Base-by-base conservation (phyloP, 2,888 invertebrate genomes). In the Lasioglossum morio region DNA sequence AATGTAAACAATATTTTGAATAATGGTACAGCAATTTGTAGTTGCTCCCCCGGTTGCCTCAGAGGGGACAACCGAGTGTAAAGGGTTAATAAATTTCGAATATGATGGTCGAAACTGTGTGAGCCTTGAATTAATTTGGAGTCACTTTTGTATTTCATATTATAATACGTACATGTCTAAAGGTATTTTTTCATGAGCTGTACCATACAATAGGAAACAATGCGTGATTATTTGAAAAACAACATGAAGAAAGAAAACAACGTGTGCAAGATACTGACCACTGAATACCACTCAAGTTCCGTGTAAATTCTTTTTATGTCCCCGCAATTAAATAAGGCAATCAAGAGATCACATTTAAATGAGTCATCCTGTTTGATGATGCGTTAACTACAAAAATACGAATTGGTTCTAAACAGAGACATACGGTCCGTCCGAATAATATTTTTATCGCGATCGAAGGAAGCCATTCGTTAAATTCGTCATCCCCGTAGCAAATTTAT, bases 401-500 rank as follows among this genome's bases (percentile, higher is more conserved):
- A 37, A 40, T 37, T n/a, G 37, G 69, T 69, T n/a, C 23, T 30
- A 19, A 66, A 74, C 79, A 37, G 37, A 79, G 79, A 30, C 63
- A 63, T 63, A 66, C 73, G 60, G 48, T 48, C 12, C n/a, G 27
- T 27, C 10, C 4, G 43, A 14, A 10, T 30, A 10, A 10, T 30
- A 81, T 86, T 86, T 79, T 79, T 81, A 78, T 72, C 57, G 8
- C 16, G 43, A 77, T 27, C 57, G 66, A 14, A 37, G n/a, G 34
- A 43, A 73, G 72, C n/a, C 37, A 43, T 72, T 81, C 79, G 79
- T 86, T 86, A 77, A 73, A 86, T 73, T 79, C 60, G 60, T 19
- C 37, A 4, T 34, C 37, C n/a, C 66, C 81, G 69, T 86, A 57
- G 23, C 34, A 34, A 77, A 86, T 86, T 86, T 86, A 86, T 86